Base-by-base conservation (phyloP, 2,888 invertebrate genomes). In the Leucophenga montana region DNA sequence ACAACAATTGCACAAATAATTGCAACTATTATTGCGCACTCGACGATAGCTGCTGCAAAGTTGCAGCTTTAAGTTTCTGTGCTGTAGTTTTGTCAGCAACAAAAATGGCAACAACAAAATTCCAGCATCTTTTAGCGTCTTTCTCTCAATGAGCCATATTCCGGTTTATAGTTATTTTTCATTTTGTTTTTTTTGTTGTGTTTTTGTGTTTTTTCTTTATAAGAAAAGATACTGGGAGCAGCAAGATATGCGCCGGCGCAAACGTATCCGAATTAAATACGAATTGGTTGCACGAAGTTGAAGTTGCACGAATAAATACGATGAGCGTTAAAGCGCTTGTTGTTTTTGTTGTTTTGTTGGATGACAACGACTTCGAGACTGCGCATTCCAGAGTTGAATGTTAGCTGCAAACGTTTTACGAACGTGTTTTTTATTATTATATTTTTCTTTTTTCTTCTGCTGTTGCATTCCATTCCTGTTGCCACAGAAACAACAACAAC, bases 131-230 rank as follows among this genome's bases (percentile, higher is more conserved):
- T 61, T 33, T 61, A 61, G 61, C 44, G 61, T 61, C 61, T 81
- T 84, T 81, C 81, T 82, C 81, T 81, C 83, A 81, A 81, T 81
- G 81, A 81, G 84, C 84, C 80, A 80, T 84, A 81, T 81, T 80
- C 81, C 84, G 81, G 81, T 81, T 81, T 81, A 3, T 6, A 20
- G 54, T 6, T 8, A 39, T 39, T 39, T 39, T 39, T 39, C 39
- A 39, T 39, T 39, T 11, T 3, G 11, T 39, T 18, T 16, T 54
- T 54, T 11, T 16, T 54, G 16, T 54, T 54, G 3, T 54, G 16
- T 54, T 20, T 16, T 54, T 54, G 11, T 54, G 3, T 54, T 18
- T 20, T 18, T 54, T 16, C 53, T 18, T 6, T 53, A 53, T 14
- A 53, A 54, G 18, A 18, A 54, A 54, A 18, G 22, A 39, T 59